These are phyloP conservation scores for Leucoma salicis DNA, from an alignment of 2,888 invertebrate species.

Conservation along the genomic window DNA sequence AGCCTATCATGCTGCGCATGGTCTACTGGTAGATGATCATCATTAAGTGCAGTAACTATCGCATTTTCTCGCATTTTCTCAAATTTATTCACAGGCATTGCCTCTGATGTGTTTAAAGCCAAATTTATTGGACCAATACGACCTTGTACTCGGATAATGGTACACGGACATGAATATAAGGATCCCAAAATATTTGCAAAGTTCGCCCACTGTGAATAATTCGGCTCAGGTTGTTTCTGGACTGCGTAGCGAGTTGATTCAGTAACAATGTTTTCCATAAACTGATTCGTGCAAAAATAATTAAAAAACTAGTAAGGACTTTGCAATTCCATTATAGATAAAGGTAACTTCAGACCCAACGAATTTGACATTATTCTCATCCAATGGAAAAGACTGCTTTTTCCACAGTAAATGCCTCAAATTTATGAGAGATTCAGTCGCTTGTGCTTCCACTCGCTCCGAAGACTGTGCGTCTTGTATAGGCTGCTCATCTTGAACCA, in stretches of 20 bases:
- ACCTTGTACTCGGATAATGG: constrained; percentile 24
- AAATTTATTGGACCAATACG: neutral
- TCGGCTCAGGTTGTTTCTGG: constrained; percentile 18
- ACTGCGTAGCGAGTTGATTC: too few species aligned
- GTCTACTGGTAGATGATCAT: too few species aligned
- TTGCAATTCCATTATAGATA: neutral
- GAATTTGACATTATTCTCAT: neutral
- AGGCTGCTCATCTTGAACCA: too few species aligned
- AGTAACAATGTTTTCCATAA: too few species aligned
- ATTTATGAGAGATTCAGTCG: too few species aligned
- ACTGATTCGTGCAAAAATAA: neutral
- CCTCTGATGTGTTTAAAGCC: constrained; percentile 1
- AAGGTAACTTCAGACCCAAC: neutral
- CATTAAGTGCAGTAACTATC: constrained; percentile 2
- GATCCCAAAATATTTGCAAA: constrained; percentile 11
- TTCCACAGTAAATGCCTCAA: too few species aligned
- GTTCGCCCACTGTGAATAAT: constrained; percentile 1
- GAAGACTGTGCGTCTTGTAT: too few species aligned
- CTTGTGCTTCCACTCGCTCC: too few species aligned
- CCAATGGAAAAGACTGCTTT: neutral
- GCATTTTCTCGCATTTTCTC: too few species aligned
- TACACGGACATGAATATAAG: constrained; percentile 26
- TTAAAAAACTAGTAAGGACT: neutral
- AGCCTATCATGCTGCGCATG: too few species aligned
- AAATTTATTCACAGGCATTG: too few species aligned